Evolutionary conservation across 1,140 invertebrate species (phyloP).

Genomic region (Drosophila simulans): DNA sequence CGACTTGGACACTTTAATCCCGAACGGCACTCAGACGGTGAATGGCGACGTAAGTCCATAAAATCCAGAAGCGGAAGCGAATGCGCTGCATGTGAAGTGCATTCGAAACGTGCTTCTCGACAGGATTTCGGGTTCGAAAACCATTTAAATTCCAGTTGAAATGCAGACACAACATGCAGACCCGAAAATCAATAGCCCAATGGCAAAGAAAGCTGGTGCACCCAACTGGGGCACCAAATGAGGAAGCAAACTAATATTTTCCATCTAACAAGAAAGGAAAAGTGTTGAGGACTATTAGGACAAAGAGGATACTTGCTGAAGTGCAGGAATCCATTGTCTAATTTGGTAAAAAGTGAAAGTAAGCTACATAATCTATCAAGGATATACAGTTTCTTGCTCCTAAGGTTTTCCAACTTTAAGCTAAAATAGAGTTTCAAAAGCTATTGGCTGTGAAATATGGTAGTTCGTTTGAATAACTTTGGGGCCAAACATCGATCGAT

Average conservation of each 20-base stretch:
- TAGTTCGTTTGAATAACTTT: background rate
- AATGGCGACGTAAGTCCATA: slow-evolving; percentile 47
- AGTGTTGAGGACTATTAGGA: too few species aligned
- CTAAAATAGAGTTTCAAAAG: too few species aligned
- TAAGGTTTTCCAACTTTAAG: background rate
- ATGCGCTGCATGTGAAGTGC: slow-evolving; percentile 48
- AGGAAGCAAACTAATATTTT: slow-evolving; percentile 13
- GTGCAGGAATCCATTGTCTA: background rate
- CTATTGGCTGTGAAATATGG: background rate
- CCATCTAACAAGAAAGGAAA: too few species aligned
- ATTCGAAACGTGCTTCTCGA: slow-evolving; percentile 50
- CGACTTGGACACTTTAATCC: slow-evolving; percentile 51
- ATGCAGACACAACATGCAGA: slow-evolving; percentile 35
- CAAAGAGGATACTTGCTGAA: background rate
- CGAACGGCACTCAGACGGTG: slow-evolving; percentile 40
- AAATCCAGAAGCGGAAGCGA: slow-evolving; percentile 48
- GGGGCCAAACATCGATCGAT: slow-evolving; percentile 19
- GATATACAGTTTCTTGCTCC: background rate
- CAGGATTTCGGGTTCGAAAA: slow-evolving; percentile 36
- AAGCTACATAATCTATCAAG: background rate
- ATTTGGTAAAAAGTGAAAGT: too few species aligned
- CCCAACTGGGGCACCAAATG: slow-evolving; percentile 4
- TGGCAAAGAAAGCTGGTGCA: background rate
- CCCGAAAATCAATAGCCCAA: slow-evolving; percentile 29
- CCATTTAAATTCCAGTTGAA: slow-evolving; percentile 60